These are phyloP conservation scores for Pristionchus maxplancki DNA, from an alignment of 2,888 invertebrate genomes.

Conservation along the genomic window DNA sequence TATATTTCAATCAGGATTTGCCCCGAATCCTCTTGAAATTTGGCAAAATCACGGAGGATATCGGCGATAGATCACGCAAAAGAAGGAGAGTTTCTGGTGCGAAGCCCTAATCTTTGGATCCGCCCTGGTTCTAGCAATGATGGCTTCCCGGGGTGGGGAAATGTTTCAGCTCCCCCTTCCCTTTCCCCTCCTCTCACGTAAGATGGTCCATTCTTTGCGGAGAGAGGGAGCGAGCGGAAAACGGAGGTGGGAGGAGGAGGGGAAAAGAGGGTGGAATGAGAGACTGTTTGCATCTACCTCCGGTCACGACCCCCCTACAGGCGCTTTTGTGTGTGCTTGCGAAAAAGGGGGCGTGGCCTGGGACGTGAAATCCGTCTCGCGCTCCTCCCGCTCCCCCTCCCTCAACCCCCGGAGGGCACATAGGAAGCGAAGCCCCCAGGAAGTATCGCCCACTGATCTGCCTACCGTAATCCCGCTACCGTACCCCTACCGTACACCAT, in stretches of 20 bases:
- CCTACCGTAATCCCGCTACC: neutral
- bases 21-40: neutral
- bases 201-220: constrained; percentile 20
- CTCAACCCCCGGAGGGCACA: constrained; percentile 1
- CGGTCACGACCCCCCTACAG: constrained; percentile 51
- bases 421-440: neutral
- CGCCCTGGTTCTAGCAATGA: neutral
- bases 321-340: constrained; percentile 49
- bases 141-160: neutral
- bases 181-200: neutral
- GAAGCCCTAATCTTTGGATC: neutral
- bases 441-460: neutral
- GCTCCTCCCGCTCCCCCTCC: neutral
- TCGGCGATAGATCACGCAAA: neutral
- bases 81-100: neutral
- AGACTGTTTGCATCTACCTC: constrained; percentile 44
- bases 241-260: neutral
- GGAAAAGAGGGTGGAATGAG: neutral
- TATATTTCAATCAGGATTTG: neutral
- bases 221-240: neutral
- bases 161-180: constrained; percentile 34
- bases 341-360: constrained; percentile 40
- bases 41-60: neutral
- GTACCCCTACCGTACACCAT: neutral
- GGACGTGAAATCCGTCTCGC: constrained; percentile 23